phyloP scores from a whole-genome alignment of 2,797 vertebrate species.

The Phoxinus dragarum region DNA sequence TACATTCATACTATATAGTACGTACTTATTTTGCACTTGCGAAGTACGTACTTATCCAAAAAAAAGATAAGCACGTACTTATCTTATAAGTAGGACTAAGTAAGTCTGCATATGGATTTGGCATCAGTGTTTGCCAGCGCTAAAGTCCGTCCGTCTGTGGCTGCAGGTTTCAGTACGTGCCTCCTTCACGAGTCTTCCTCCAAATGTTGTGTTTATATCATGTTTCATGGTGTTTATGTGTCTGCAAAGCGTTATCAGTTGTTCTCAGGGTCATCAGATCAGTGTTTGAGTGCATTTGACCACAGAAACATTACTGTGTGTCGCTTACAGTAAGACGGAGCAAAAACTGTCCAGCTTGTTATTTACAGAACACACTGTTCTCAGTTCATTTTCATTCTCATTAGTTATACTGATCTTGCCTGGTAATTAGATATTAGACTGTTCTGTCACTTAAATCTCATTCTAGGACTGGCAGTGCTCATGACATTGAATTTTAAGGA shows the following conservation, averaged over 20 bases:
- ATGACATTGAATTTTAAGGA: background rate
- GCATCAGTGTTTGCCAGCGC: background rate
- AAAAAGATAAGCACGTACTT: no score
- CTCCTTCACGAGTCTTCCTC: background rate
- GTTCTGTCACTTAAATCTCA: background rate
- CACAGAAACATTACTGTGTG: background rate
- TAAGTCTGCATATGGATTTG: no score
- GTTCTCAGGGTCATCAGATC: constrained; percentile 15
- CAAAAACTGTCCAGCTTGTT: background rate
- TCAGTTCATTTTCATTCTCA: background rate
- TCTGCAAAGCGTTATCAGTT: background rate
- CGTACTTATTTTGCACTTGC: no score
- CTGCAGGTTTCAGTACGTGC: background rate
- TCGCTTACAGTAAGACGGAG: background rate
- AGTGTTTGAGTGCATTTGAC: background rate
- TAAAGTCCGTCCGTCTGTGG: no score
- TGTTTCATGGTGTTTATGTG: background rate
- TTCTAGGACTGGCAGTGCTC: background rate
- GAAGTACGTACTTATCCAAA: no score
- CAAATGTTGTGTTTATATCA: background rate
- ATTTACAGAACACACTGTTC: background rate
- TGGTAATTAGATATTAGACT: background rate
- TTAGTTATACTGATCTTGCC: background rate
- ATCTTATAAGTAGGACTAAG: no score
- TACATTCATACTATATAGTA: no score